Conservation (phyloP, 2,113 vertebrate species). For the Trematomus loennbergii region DNA sequence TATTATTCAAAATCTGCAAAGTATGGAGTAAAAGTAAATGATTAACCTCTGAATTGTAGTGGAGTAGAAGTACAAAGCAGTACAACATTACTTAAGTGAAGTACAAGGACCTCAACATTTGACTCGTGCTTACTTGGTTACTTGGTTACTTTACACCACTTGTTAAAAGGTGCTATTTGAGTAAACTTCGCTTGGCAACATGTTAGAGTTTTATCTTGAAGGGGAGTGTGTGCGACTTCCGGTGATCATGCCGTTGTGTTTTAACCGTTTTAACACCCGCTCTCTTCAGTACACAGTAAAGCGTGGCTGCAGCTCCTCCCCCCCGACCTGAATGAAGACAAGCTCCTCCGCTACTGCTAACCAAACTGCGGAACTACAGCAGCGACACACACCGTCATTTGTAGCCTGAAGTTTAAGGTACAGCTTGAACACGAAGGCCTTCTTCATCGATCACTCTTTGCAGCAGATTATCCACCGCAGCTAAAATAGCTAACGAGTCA, state of each 20-base stretch:
- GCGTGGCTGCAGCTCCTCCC: conserved; percentile 73
- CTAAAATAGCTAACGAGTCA: neutral
- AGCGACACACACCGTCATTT: conserved; percentile 6
- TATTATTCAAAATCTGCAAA: too few relatives aligned
- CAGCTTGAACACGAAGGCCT: conserved; percentile 24
- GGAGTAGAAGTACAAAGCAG: too few relatives aligned
- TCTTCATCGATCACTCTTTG: neutral
- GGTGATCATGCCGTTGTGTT: neutral
- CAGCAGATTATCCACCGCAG: neutral
- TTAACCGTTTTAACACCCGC: neutral
- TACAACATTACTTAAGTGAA: too few relatives aligned
- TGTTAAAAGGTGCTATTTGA: too few relatives aligned
- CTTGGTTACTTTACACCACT: too few relatives aligned
- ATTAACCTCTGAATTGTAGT: too few relatives aligned
- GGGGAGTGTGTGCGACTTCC: neutral
- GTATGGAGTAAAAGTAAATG: too few relatives aligned
- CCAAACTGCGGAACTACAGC: conserved; percentile 65
- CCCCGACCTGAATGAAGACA: conserved; percentile 49
- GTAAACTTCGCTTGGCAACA: too few relatives aligned
- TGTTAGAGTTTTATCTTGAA: conserved; percentile 17
- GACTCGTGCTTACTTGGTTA: too few relatives aligned
- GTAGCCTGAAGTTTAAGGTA: conserved; percentile 3
- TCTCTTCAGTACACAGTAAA: conserved; percentile 62
- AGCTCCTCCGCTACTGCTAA: conserved; percentile 59
- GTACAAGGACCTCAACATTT: too few relatives aligned